Evolutionary conservation across 1,140 invertebrate genomes (phyloP).

Genomic region (Pseudomyrmex flavicornis): DNA sequence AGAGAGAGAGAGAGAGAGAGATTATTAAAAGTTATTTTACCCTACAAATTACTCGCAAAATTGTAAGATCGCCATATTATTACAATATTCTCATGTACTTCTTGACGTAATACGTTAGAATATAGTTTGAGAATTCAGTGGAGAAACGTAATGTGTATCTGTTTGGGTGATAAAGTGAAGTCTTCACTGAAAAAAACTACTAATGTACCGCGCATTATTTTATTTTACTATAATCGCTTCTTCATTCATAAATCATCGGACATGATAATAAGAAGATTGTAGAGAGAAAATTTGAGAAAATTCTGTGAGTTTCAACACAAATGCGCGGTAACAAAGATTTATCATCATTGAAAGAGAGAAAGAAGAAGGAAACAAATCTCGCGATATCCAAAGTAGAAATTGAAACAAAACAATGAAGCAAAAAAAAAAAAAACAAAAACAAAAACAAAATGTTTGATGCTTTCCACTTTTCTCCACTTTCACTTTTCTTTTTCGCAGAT

Average conservation of each 20-base stretch:
- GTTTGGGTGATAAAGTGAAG: not conserved
- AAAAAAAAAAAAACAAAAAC: conserved; percentile 12
- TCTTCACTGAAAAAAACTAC: not conserved
- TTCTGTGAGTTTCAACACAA: conserved; percentile 30
- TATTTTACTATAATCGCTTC: conserved; percentile 2
- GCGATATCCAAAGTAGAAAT: conserved; percentile 42
- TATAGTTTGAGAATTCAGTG: not conserved
- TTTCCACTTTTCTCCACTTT: conserved; percentile 28
- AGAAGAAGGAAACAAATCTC: conserved; percentile 23
- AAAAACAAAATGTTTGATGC: not conserved
- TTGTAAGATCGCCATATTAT: no score
- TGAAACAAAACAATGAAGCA: conserved; percentile 27
- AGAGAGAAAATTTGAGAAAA: conserved; percentile 39
- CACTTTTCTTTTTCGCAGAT: conserved; percentile 7
- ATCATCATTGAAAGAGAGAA: conserved; percentile 28
- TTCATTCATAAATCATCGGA: conserved; percentile 22
- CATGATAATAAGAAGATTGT: conserved; percentile 19
- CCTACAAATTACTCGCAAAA: no score
- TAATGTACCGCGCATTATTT: not conserved
- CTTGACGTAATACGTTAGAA: no score
- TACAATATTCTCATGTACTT: no score
- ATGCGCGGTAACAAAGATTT: conserved; percentile 35
- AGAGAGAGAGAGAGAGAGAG: not conserved
- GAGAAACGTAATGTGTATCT: not conserved
- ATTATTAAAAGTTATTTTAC: not conserved